phyloP scores from a whole-genome alignment of 2,888 invertebrate genomes.

The Drosophila falleni region DNA sequence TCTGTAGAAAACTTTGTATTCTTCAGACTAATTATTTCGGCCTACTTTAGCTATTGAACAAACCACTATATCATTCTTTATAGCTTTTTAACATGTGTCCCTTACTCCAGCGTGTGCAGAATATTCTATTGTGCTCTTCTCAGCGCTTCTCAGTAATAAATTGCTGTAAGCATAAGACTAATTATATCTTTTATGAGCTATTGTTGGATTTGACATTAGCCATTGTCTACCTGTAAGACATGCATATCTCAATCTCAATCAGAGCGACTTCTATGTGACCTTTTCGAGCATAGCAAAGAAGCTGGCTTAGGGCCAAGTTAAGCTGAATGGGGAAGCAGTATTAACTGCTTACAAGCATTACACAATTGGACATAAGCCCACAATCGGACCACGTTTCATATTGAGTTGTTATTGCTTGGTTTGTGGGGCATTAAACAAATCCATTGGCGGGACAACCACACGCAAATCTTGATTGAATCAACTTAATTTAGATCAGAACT shows the following conservation, averaged over 20 bases:
- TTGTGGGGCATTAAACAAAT: slow-evolving; percentile 72
- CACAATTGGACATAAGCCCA: slow-evolving; percentile 51
- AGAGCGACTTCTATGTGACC: slow-evolving; percentile 20
- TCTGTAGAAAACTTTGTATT: neutral
- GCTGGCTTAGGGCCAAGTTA: slow-evolving; percentile 27
- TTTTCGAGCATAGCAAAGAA: slow-evolving; percentile 17
- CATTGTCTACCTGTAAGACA: slow-evolving; percentile 14
- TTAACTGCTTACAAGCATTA: slow-evolving; percentile 63
- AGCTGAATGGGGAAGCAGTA: slow-evolving; percentile 31
- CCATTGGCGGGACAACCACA: slow-evolving; percentile 67
- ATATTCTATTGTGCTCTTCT: slow-evolving; percentile 3
- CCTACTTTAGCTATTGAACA: slow-evolving; percentile 5
- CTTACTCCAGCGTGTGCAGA: neutral
- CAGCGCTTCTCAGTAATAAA: slow-evolving; percentile 9
- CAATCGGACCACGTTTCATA: slow-evolving; percentile 75
- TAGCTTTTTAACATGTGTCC: neutral
- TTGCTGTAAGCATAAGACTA: slow-evolving; percentile 11
- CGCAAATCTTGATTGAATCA: slow-evolving; percentile 80
- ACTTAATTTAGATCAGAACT: slow-evolving; percentile 77
- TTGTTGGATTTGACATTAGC: slow-evolving; percentile 7
- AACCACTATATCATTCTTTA: slow-evolving; percentile 5
- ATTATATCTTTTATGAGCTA: slow-evolving; percentile 14
- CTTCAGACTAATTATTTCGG: neutral
- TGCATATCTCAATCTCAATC: slow-evolving; percentile 20
- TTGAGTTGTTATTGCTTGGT: slow-evolving; percentile 64